Percentiles rank a stretch among this genome's conserved stretches.
Evolutionary conservation across 2,888 invertebrate genomes (phyloP).

Genomic region (Callyntrura guangdongensis): DNA sequence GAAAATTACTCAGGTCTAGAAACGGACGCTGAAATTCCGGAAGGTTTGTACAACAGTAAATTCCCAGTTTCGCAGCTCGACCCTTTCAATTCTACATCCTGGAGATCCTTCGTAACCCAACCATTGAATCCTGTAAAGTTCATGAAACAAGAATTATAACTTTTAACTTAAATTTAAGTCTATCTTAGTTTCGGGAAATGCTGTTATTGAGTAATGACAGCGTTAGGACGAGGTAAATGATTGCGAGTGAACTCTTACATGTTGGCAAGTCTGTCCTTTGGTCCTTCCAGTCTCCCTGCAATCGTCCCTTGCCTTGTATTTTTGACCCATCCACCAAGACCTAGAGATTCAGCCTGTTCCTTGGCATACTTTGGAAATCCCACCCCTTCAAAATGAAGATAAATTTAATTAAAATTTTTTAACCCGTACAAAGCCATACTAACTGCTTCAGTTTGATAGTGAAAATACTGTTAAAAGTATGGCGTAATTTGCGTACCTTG

Average conservation of each 20-base stretch:
- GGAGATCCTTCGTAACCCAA: conserved; percentile 93
- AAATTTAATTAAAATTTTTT: neutral
- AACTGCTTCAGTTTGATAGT: no score
- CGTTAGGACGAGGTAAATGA: neutral
- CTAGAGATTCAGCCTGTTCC: conserved; percentile 91
- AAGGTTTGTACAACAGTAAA: conserved; percentile 90
- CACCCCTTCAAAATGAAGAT: conserved; percentile 88
- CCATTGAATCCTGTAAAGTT: conserved; percentile 91
- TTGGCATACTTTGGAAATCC: conserved; percentile 96
- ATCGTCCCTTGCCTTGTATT: conserved; percentile 96
- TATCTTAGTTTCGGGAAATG: no score
- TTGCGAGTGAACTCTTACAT: conserved; percentile 89
- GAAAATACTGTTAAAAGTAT: no score
- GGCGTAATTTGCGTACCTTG: conserved; percentile 89
- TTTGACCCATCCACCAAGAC: conserved; percentile 96
- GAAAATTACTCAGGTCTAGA: conserved; percentile 87
- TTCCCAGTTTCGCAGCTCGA: conserved; percentile 93
- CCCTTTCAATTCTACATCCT: conserved; percentile 93
- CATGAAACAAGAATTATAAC: no score
- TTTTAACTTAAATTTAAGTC: no score
- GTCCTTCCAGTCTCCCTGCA: conserved; percentile 95
- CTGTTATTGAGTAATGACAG: no score
- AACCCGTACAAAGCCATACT: neutral
- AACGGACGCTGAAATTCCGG: conserved; percentile 93
- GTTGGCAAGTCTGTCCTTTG: conserved; percentile 91